These are phyloP conservation scores for Labeo calbasu DNA, from an alignment of 2,797 vertebrate genomes.

Conservation along the genomic window DNA sequence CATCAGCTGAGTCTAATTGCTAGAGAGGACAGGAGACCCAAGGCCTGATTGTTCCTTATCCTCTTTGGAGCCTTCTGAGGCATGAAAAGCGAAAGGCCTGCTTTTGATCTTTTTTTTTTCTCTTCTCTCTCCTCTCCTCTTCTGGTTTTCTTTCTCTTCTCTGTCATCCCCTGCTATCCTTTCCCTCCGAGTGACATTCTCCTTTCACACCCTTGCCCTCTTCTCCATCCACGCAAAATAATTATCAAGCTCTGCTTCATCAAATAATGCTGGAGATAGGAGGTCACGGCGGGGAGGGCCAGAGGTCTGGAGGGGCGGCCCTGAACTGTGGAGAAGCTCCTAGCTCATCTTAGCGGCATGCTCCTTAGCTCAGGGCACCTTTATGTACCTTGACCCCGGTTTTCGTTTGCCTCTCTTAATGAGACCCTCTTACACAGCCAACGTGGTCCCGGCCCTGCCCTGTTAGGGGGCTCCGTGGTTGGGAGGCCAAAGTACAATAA, in stretches of 20 bases:
- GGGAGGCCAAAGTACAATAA: conserved; percentile 83
- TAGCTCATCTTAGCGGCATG: conserved; percentile 89
- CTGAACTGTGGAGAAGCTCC: conserved; percentile 79
- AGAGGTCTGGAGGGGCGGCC: conserved; percentile 87
- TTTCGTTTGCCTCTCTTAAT: conserved; percentile 97
- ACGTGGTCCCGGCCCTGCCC: conserved; percentile 78
- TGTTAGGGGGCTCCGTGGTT: conserved; percentile 66
- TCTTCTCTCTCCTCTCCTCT: conserved; percentile 72
- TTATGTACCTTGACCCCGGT: conserved; percentile 98
- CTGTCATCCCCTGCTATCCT: conserved; percentile 86
- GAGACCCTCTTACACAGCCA: conserved; percentile 83
- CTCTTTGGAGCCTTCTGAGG: conserved; percentile 99
- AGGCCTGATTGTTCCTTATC: conserved; percentile 98
- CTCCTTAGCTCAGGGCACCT: conserved; percentile 92
- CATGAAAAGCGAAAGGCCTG: conserved; percentile 98
- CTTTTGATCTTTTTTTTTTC: conserved; percentile 93
- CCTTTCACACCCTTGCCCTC: conserved; percentile 86
- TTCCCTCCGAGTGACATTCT: conserved; percentile 92
- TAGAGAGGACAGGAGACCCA: conserved; percentile 98
- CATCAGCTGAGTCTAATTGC: conserved; percentile 99
- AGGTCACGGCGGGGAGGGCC: conserved; percentile 92
- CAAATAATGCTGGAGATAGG: conserved; percentile 95
- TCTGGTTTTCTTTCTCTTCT: conserved; percentile 70
- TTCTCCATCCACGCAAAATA: conserved; percentile 97
- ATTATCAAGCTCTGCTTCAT: conserved; percentile 99